phyloP scores from a whole-genome alignment of 1,140 invertebrate species.

The Drosophila lacertosa region DNA sequence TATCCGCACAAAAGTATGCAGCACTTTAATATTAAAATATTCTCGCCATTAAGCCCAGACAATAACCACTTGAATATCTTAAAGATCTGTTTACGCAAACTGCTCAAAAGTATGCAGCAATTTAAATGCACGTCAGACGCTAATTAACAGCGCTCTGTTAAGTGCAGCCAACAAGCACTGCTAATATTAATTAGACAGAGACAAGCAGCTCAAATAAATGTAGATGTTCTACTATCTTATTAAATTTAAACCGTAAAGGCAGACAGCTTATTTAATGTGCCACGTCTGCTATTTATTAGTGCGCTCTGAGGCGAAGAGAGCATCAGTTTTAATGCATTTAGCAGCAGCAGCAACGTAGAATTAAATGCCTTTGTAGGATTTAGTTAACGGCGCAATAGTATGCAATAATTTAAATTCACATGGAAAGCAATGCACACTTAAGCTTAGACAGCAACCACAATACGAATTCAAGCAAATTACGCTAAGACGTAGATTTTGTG shows the following conservation, averaged over 20 bases:
- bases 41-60: neutral
- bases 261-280: too few relatives aligned
- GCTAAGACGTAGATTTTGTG: too few relatives aligned
- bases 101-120: slow-evolving; percentile 22
- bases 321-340: too few relatives aligned
- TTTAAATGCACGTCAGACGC: neutral
- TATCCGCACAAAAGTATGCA: neutral
- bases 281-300: neutral
- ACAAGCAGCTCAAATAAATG: neutral
- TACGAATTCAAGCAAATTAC: too few relatives aligned
- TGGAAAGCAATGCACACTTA: too few relatives aligned
- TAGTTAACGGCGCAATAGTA: too few relatives aligned
- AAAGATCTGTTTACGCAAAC: neutral
- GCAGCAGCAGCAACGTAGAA: too few relatives aligned
- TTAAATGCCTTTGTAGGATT: too few relatives aligned
- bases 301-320: neutral
- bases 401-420: neutral
- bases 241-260: too few relatives aligned
- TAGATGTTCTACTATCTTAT: neutral
- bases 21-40: neutral
- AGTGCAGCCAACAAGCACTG: neutral
- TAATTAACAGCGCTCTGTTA: neutral
- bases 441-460: too few relatives aligned
- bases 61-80: neutral
- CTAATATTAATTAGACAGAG: neutral